phyloP scores from a whole-genome alignment of 2,797 vertebrate species.

The Rhinella marina region DNA sequence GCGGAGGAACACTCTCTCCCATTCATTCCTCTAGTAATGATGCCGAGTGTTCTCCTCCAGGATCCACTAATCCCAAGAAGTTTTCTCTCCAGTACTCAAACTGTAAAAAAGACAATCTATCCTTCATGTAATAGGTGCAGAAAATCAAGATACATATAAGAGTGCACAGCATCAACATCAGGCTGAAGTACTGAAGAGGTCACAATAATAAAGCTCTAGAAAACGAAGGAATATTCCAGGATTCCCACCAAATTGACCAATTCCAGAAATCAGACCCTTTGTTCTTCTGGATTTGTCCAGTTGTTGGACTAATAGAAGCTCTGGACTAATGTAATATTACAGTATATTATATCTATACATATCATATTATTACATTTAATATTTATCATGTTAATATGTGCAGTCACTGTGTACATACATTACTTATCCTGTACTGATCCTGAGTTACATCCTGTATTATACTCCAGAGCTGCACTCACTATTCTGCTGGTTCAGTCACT shows the following conservation, averaged over 20 bases:
- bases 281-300: no score
- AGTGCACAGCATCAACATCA: neutral
- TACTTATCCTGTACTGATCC: no score
- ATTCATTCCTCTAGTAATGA: neutral
- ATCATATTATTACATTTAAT: no score
- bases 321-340: no score
- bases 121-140: neutral
- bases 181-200: neutral
- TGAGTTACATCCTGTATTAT: no score
- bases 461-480: no score
- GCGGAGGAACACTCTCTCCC: neutral
- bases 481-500: no score
- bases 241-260: neutral
- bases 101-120: neutral
- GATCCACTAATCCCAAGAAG: neutral
- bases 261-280: neutral
- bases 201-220: neutral
- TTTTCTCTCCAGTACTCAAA: neutral
- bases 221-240: neutral
- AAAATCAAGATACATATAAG: neutral
- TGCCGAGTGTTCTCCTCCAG: neutral
- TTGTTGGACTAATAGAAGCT: no score
- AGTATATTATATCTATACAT: no score
- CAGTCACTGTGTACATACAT: no score
- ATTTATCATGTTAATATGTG: no score